Conservation (phyloP, 2,113 vertebrate species). For the Oryctolagus cuniculus region mOryCun1.1 NC_091433.1:174027001-174027500, state of each 20-base stretch:
- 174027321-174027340: not conserved
- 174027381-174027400: not conserved
- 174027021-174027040: not conserved
- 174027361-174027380: not conserved
- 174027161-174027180: not conserved
- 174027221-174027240: not conserved
- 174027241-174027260: not conserved
- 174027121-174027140: not conserved
- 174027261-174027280: not conserved
- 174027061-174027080: not conserved
- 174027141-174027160: slow-evolving; percentile 10
- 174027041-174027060: not conserved
- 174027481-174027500: too few relatives aligned
- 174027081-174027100: not conserved
- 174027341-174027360: not conserved
- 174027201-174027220: not conserved
- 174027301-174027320: not conserved
- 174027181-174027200: not conserved
- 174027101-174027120: not conserved
- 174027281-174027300: not conserved
- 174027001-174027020: not conserved
- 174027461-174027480: too few relatives aligned
- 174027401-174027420: not conserved
- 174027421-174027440: too few relatives aligned
- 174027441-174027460: too few relatives aligned